Percentiles rank a stretch among this genome's conserved stretches.
Conservation (phyloP, 92 coral and sea anemone genomes). For the Phenganax subtilis region DNA sequence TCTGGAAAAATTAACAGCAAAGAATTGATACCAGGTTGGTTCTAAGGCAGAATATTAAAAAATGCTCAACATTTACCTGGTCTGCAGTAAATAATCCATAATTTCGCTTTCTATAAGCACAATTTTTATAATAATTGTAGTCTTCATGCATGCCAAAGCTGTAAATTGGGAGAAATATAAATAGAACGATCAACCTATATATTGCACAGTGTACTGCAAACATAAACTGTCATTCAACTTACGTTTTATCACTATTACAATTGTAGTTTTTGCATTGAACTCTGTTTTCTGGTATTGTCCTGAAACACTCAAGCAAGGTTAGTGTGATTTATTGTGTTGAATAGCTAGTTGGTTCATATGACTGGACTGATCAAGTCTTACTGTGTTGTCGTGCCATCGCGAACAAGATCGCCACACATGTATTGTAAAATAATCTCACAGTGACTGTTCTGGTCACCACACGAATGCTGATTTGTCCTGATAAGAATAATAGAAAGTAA, state of each 20-base stretch:
- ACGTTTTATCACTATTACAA: slow-evolving; percentile 81
- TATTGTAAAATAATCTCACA: slow-evolving; percentile 90
- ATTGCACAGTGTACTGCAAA: not conserved
- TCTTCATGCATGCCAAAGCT: slow-evolving; percentile 99
- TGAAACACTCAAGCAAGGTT: slow-evolving; percentile 22
- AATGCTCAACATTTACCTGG: slow-evolving; percentile 54
- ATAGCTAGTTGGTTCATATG: not conserved
- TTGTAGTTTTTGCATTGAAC: slow-evolving; percentile 74
- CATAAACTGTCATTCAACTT: slow-evolving; percentile 23
- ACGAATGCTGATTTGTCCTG: slow-evolving; percentile 99
- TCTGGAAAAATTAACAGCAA: slow-evolving; percentile 43
- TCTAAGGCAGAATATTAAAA: not conserved
- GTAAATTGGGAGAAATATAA: not conserved
- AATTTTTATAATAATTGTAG: slow-evolving; percentile 72
- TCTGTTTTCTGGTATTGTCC: slow-evolving; percentile 87
- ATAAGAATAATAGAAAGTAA: not conserved
- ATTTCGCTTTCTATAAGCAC: slow-evolving; percentile 80
- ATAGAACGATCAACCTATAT: not conserved
- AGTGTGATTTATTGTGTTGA: not conserved
- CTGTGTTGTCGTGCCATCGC: slow-evolving; percentile 88
- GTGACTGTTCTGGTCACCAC: slow-evolving; percentile 78
- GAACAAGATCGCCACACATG: slow-evolving; percentile 78
- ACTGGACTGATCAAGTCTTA: slow-evolving; percentile 33
- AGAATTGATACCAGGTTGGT: not conserved
- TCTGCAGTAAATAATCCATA: slow-evolving; percentile 88